Percentiles rank a stretch among this genome's conserved stretches.
phyloP scores from a whole-genome alignment of 2,797 vertebrate species.

The Gambelia wislizenii region DNA sequence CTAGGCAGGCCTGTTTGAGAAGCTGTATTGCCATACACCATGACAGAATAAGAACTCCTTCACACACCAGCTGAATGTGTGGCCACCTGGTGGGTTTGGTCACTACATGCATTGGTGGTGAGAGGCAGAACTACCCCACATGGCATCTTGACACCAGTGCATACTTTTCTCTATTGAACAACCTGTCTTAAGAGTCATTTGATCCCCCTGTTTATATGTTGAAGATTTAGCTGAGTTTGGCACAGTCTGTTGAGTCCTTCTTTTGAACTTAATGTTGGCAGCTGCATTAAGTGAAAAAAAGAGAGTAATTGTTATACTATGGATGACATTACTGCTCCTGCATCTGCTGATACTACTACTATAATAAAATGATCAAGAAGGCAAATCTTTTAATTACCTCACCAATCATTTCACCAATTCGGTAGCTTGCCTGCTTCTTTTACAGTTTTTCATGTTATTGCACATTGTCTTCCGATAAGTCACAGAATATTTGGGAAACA shows the following conservation, averaged over 20 bases:
- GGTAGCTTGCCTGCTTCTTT: background rate
- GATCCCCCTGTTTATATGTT: background rate
- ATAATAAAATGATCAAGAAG: background rate
- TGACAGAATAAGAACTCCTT: background rate
- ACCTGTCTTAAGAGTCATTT: background rate
- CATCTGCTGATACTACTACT: too few relatives aligned
- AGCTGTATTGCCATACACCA: background rate
- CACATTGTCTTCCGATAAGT: too few relatives aligned
- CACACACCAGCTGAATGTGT: background rate
- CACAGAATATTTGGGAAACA: background rate
- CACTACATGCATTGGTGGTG: background rate
- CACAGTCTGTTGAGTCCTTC: background rate
- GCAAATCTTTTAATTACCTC: background rate
- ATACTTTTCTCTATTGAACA: too few relatives aligned
- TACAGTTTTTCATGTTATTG: conserved; percentile 2
- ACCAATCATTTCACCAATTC: background rate
- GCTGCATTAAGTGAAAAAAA: background rate
- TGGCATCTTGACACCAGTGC: too few relatives aligned
- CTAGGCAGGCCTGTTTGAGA: background rate
- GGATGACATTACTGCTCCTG: too few relatives aligned
- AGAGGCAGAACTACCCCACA: background rate
- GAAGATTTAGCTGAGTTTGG: background rate
- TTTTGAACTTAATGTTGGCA: background rate
- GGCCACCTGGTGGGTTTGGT: background rate
- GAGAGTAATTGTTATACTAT: background rate